phyloP scores from a whole-genome alignment of 2,888 invertebrate species.

The Arge pagana region DNA sequence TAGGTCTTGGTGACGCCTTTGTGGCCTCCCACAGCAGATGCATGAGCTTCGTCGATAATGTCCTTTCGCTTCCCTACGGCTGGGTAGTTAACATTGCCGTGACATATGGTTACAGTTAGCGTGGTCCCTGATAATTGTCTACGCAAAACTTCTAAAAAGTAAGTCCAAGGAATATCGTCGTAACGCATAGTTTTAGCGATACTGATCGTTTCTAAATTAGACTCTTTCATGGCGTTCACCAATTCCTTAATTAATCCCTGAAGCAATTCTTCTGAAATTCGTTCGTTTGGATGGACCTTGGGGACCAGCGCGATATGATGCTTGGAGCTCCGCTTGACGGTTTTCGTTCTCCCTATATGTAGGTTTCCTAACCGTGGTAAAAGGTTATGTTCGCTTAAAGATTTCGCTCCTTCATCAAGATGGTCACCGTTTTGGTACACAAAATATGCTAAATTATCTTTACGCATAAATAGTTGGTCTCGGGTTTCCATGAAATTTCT shows the following conservation, averaged over 20 bases:
- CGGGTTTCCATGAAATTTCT: slow-evolving; percentile 14
- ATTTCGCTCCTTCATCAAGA: slow-evolving; percentile 18
- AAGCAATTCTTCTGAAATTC: neutral
- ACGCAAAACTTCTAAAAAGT: neutral
- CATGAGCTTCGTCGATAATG: slow-evolving; percentile 5
- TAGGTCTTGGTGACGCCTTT: slow-evolving; percentile 9
- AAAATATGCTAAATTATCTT: slow-evolving; percentile 21
- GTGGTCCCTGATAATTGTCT: neutral
- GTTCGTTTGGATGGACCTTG: too few species aligned
- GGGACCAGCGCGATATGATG: neutral
- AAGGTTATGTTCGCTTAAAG: neutral
- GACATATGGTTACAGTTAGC: neutral
- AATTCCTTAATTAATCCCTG: neutral
- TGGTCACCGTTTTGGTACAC: slow-evolving; percentile 11
- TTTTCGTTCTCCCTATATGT: neutral
- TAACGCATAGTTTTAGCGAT: slow-evolving; percentile 12
- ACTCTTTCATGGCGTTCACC: neutral
- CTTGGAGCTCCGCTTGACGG: neutral
- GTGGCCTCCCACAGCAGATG: neutral
- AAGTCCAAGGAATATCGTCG: slow-evolving; percentile 13
- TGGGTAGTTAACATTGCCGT: neutral
- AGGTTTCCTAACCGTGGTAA: neutral
- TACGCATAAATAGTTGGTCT: slow-evolving; percentile 20
- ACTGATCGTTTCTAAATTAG: neutral
- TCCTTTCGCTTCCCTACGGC: neutral